Evolutionary conservation across 1,140 invertebrate species (phyloP).

Genomic region (Sycophila sp.): DNA sequence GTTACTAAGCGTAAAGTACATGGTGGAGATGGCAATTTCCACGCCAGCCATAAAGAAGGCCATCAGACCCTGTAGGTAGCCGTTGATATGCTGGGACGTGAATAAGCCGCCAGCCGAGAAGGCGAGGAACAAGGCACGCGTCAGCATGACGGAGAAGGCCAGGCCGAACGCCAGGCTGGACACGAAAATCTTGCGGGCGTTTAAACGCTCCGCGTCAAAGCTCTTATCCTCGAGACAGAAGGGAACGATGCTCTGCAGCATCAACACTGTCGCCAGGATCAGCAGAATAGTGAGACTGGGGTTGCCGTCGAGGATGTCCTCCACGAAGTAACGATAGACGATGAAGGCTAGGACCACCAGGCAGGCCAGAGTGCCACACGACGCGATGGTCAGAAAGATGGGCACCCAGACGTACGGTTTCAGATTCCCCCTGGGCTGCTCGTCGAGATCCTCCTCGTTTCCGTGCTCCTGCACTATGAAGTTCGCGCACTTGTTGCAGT

Average conservation of each 20-base stretch:
- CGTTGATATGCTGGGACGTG: constrained; percentile 70
- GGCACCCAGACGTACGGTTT: constrained; percentile 63
- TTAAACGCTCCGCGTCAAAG: constrained; percentile 52
- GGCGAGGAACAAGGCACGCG: constrained; percentile 69
- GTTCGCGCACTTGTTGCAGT: constrained; percentile 54
- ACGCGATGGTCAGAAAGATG: constrained; percentile 62
- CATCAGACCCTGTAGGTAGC: constrained; percentile 68
- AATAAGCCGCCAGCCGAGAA: constrained; percentile 69
- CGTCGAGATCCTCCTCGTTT: neutral
- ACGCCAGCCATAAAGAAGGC: constrained; percentile 70
- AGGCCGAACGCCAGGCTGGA: constrained; percentile 67
- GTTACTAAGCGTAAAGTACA: constrained; percentile 56
- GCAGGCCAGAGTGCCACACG: constrained; percentile 62
- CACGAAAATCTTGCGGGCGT: constrained; percentile 66
- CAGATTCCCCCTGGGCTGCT: constrained; percentile 38
- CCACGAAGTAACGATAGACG: constrained; percentile 64
- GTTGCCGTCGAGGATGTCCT: constrained; percentile 68
- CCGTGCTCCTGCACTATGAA: constrained; percentile 39
- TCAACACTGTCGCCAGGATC: constrained; percentile 64
- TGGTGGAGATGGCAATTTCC: constrained; percentile 64
- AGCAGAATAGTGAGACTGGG: constrained; percentile 67
- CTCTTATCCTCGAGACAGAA: constrained; percentile 66
- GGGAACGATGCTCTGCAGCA: constrained; percentile 66
- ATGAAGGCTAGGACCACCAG: constrained; percentile 66
- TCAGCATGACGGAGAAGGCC: constrained; percentile 69